phyloP scores from a whole-genome alignment of 2,113 vertebrate species.

The Sphyrna mokarran region DNA sequence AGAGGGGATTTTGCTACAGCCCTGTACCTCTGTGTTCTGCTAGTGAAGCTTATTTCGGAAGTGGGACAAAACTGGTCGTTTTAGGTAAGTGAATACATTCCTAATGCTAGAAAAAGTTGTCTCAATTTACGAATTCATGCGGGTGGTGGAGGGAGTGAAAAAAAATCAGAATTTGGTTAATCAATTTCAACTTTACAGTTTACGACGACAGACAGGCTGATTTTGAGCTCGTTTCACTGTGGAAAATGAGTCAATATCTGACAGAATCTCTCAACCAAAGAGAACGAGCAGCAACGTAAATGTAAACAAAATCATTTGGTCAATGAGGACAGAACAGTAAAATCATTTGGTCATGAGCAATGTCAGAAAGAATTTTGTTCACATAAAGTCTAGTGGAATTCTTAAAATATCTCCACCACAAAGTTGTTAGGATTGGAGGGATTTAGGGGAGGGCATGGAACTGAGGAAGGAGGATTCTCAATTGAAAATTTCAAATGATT shows the following conservation, averaged over 20 bases:
- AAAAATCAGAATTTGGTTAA: neutral
- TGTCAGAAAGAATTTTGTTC: neutral
- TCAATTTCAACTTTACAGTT: neutral
- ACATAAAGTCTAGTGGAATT: neutral
- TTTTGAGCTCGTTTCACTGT: neutral
- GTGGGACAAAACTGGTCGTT: constrained; percentile 38
- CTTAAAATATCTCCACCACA: neutral
- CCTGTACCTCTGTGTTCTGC: neutral
- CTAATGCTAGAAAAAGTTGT: neutral
- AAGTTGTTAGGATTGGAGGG: neutral
- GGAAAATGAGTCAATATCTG: neutral
- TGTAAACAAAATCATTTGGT: neutral
- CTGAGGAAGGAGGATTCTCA: neutral
- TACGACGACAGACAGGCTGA: neutral
- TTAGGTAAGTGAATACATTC: neutral
- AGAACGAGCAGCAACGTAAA: neutral
- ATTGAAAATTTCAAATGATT: neutral
- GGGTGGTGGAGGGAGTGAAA: neutral
- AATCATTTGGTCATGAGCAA: neutral
- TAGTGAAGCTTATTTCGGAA: constrained; percentile 39
- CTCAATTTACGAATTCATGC: neutral
- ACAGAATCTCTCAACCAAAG: neutral
- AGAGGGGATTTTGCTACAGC: neutral
- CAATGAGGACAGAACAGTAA: neutral
- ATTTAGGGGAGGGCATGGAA: neutral